Evolutionary conservation across 2,113 vertebrate species (phyloP).

Genomic region (Cacatua alba): DNA sequence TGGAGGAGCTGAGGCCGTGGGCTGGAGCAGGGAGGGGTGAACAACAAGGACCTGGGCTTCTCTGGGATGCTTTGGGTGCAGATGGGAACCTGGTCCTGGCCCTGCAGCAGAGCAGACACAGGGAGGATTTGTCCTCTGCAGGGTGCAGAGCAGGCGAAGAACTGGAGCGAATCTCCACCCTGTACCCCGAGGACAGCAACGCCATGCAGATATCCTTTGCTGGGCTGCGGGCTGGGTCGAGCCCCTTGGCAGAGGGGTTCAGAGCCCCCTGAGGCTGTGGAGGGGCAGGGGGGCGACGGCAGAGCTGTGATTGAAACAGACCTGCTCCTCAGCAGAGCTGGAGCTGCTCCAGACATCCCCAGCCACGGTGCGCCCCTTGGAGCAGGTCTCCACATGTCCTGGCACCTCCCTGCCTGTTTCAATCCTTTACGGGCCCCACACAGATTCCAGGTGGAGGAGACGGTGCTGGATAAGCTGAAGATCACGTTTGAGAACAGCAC

Average conservation of each 20-base stretch:
- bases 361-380: accelerated
- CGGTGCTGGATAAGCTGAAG: constrained; percentile 82
- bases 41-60: not conserved
- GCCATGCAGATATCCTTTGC: constrained; percentile 93
- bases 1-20: not conserved
- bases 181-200: constrained; percentile 90
- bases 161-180: constrained; percentile 69
- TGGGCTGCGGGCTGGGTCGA: accelerated
- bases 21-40: not conserved
- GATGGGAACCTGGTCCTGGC: not conserved
- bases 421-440: constrained; percentile 78
- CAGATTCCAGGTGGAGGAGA: constrained; percentile 86
- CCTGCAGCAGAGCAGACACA: not conserved
- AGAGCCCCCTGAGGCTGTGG: not conserved
- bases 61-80: not conserved
- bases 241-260: not conserved
- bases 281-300: accelerated
- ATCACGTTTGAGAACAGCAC: constrained; percentile 89
- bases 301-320: not conserved
- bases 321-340: not conserved
- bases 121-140: constrained; percentile 24
- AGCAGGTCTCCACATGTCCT: accelerated
- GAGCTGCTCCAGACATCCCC: not conserved
- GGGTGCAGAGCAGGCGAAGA: constrained; percentile 76
- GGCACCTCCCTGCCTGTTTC: not conserved